Base-by-base conservation (phyloP, 2,888 invertebrate species). In the Branchipolynoe longqiensis region DNA sequence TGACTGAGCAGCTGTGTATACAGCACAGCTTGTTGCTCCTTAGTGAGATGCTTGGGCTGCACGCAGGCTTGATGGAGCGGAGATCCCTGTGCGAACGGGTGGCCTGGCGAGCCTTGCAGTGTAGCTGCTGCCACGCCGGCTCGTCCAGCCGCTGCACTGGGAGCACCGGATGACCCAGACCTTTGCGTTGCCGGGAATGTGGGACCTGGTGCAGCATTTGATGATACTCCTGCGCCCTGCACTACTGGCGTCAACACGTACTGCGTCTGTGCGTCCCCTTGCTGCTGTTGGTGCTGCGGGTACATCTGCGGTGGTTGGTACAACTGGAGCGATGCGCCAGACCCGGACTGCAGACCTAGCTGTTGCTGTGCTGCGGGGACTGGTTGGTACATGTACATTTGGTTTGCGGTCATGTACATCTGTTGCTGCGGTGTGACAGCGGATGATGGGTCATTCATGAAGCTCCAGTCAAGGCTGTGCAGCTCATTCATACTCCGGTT, bases 381-480 rank as follows among this genome's bases (percentile, higher is more conserved):
- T n/a, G 62, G 62, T 31, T 62, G 62, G 62, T n/a, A 62, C 28
- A 62, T 28, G 36, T 69, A 69, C 69, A 69, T 69, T 22, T 41
- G 78, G 22, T 22, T 54, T 0, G 41, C 48, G 1, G 54, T 41
- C 78, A 78, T 78, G 48, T 31, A 78, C 6, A 78, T 18, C 28
- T 73, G 73, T 22, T 73, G 73, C 41, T 38, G 48, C 41, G 25
- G 28, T 25, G 25, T 48, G 48, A 18, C 8, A 8, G 18, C 18
- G 22, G 2, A 38, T 69, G 33, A 36, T 18, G 69, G 38, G 40
- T 78, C 78, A 3, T 28, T 25, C 78, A 78, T 78, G 54, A 78
- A 78, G 31, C 78, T 54, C 78, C 78, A 78, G 78, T 78, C 78
- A 25, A 78, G 31, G 48, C 78, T 78, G 14, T 78, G 41, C 28